Evolutionary conservation across 2,797 vertebrate species (phyloP).

Genomic region (Typhlichthys eigenmanni): DNA sequence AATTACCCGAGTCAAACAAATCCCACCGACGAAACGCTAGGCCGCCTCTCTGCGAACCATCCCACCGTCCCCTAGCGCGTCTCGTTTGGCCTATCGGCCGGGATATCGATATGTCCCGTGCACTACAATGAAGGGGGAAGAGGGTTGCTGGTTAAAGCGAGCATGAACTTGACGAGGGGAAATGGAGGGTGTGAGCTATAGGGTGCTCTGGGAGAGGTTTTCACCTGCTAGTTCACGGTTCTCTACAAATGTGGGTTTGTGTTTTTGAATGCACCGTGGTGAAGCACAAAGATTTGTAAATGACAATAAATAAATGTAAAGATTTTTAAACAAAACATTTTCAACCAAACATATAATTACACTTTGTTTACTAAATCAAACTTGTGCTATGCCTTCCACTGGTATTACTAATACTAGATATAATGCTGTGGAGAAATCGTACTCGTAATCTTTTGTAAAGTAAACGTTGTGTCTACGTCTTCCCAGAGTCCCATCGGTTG

Average conservation of each 20-base stretch:
- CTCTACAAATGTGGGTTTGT: slow-evolving; percentile 9
- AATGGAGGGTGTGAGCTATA: slow-evolving; percentile 39
- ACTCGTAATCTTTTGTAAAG: too few species aligned
- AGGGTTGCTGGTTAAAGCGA: slow-evolving; percentile 41
- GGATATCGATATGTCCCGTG: slow-evolving; percentile 47
- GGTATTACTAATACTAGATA: too few species aligned
- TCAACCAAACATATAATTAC: neutral
- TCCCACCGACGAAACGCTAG: slow-evolving; percentile 76
- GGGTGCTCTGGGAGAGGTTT: slow-evolving; percentile 12
- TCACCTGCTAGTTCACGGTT: slow-evolving; percentile 14
- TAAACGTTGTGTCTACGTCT: neutral
- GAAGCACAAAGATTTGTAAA: neutral
- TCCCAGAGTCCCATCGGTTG: slow-evolving; percentile 9
- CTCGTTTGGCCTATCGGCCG: slow-evolving; percentile 49
- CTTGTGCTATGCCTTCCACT: neutral
- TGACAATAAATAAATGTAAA: neutral
- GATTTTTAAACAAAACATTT: neutral
- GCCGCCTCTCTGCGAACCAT: slow-evolving; percentile 68
- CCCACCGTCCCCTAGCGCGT: slow-evolving; percentile 75
- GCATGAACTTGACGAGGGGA: slow-evolving; percentile 42
- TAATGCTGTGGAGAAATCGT: too few species aligned
- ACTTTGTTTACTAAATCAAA: neutral
- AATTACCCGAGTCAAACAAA: slow-evolving; percentile 99
- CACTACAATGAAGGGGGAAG: slow-evolving; percentile 35
- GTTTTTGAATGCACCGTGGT: slow-evolving; percentile 10